These are phyloP conservation scores for Podarcis siculus DNA, from an alignment of 2,797 vertebrate species.

Conservation along the genomic window DNA sequence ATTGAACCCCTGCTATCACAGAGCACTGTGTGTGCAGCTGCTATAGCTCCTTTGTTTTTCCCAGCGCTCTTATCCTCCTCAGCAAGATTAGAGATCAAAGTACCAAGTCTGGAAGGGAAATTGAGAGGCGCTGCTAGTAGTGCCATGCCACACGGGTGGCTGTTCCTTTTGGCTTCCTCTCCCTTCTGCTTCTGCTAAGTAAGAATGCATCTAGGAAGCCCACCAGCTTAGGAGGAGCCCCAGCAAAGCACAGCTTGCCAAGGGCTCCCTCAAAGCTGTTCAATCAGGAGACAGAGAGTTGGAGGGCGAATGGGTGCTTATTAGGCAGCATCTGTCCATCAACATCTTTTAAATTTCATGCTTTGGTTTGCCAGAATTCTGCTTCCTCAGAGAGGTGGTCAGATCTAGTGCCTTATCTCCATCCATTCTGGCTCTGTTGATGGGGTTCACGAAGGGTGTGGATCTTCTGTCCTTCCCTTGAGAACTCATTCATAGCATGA, in stretches of 20 bases:
- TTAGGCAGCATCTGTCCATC: background rate
- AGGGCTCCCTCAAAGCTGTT: too few species aligned
- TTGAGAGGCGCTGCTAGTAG: background rate
- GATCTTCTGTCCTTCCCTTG: background rate
- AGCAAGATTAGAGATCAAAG: background rate
- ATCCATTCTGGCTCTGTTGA: background rate
- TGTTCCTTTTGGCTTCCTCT: background rate
- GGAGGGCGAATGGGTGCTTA: background rate
- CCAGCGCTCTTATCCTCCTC: background rate
- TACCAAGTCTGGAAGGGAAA: background rate
- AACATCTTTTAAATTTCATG: background rate
- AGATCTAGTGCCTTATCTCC: too few species aligned
- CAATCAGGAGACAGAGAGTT: too few species aligned
- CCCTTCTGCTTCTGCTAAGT: too few species aligned
- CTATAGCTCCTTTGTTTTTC: background rate
- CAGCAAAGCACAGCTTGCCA: too few species aligned
- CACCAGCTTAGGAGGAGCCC: too few species aligned
- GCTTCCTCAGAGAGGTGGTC: background rate
- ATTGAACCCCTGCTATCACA: background rate
- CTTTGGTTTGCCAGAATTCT: background rate
- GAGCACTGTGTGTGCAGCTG: background rate
- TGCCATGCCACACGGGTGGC: background rate
- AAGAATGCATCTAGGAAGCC: too few species aligned
- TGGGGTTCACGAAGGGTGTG: background rate
- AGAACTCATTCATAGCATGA: background rate